Evolutionary conservation across 2,797 vertebrate species (phyloP), one percentile per base, ranked within the genome.

Genomic region (Typhlichthys subterraneus): DNA sequence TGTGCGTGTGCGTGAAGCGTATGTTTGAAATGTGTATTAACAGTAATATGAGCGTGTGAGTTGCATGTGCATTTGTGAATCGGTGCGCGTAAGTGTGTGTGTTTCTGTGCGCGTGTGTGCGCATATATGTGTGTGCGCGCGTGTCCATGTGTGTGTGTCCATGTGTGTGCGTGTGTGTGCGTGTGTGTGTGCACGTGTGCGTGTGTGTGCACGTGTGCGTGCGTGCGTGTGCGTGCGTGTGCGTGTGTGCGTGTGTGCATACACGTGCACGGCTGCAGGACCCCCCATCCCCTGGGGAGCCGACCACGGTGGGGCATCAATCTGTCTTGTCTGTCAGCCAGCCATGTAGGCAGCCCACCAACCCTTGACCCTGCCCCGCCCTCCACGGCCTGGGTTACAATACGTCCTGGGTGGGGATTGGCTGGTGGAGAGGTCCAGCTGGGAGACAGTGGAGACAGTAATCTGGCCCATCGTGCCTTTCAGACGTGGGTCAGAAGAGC

Each of bases 281-380:
- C 48, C 56, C 49, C 45, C n/a, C 2, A 53, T 75, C 76, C 86
- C 81, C 81, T 67, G 69, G 79, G 83, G 85, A 87, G 73, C 63
- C 76, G 83, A 67, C 76, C 67, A 73, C 54, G 62, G 77, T 73
- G 77, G 74, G 57, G 82, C 88, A 92, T 91, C 88, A 89, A 91
- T 91, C 90, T 89, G 84, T 78, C 85, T 69, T 71, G 80, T 86
- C 86, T 90, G 87, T 91, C 89, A 86, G 58, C 66, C 75, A 79
- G 57, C 67, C 73, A 79, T 59, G 64, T 80, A 86, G 79, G 5
- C 33, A 12, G 64, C 56, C 81, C 86, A 75, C 57, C 77, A 80
- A 89, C 87, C 87, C 67, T 76, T 88, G 83, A 88, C 87, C 88
- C 84, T 78, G 76, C 78, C 77, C 83, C 81, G 77, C 84, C 88